Base-by-base conservation (phyloP, 1,140 invertebrate genomes). In the Drosophila aff. region DNA sequence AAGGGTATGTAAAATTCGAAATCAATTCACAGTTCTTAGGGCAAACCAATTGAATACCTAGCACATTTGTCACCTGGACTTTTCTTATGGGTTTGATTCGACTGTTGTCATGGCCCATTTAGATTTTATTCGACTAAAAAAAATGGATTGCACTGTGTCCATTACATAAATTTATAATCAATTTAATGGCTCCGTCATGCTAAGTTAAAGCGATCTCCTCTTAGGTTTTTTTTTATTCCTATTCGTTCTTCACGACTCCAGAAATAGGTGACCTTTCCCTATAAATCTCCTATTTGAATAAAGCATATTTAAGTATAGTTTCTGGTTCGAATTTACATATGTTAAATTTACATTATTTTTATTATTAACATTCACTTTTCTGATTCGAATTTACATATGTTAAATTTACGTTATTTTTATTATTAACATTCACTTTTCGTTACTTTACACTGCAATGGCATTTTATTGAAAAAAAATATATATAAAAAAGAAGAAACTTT, bases 121-220 rank as follows among this genome's bases (percentile, higher is more conserved):
- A 10, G 16, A 67, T 60, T 60, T 47, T 63, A 63, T 60, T 79
- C 16, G 66, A 67, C 55, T 18, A 23, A 46, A 55, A 60, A 58
- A 79, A 76, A 40, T 74, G 59, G 71, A 80, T 74, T 76, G 50
- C 52, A 71, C 38, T 81, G 83, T 69, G 55, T 80, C 62, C 55
- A 33, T 74, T 89, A 79, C 80, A 87, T 89, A 89, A 77, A 83
- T 83, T 89, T 79, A 86, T 38, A 47, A 40, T 49, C 50, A 36
- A 18, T 67, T 68, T 36, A 72, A 72, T 59, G 50, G 68, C 13
- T 58, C 9, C 33, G 50, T 21, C 65, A 71, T 26, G 65, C 65
- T 13, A 33, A 33, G 36, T 28, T 33, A 13, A 47, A 68, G 33
- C n/a, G 9, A 3, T 23, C 23, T 69, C 11, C 28, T 40, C 63